These are phyloP conservation scores for Lytechinus pictus DNA, from an alignment of 35 echinoderm and acorn worm genomes.

Conservation along the genomic window DNA sequence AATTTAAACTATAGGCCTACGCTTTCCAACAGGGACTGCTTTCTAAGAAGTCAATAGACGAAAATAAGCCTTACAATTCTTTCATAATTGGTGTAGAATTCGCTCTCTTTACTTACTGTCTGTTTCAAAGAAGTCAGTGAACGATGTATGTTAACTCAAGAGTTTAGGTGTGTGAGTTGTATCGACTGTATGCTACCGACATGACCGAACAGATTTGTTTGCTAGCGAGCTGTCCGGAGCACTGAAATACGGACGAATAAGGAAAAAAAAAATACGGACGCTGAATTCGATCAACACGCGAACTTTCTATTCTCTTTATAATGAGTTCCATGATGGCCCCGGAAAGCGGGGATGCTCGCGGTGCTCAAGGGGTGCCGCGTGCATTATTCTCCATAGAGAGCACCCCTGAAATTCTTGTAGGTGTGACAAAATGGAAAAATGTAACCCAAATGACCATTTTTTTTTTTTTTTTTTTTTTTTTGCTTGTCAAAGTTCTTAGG, in stretches of 20 bases:
- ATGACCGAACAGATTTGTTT: not conserved
- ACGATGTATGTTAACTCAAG: not conserved
- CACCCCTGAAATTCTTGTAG: no score
- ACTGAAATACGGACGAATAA: not conserved
- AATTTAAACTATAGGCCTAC: not conserved
- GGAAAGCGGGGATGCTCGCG: no score
- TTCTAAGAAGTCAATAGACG: not conserved
- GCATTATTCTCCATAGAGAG: no score
- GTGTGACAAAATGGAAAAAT: no score
- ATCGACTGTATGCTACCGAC: not conserved
- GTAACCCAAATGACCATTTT: no score
- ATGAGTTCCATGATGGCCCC: no score
- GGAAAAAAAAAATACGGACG: not conserved
- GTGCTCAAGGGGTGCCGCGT: no score
- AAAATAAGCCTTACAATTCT: not conserved
- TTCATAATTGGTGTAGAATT: not conserved
- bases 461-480: no score
- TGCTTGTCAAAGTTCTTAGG: no score
- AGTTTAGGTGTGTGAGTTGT: not conserved
- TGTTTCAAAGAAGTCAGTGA: not conserved
- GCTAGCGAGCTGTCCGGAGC: not conserved
- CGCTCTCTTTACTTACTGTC: not conserved
- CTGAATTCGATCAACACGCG: not conserved
- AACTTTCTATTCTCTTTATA: not conserved
- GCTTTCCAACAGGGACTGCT: not conserved